Conservation (phyloP, 2,888 invertebrate genomes). For the Keiferia lycopersicella region DNA sequence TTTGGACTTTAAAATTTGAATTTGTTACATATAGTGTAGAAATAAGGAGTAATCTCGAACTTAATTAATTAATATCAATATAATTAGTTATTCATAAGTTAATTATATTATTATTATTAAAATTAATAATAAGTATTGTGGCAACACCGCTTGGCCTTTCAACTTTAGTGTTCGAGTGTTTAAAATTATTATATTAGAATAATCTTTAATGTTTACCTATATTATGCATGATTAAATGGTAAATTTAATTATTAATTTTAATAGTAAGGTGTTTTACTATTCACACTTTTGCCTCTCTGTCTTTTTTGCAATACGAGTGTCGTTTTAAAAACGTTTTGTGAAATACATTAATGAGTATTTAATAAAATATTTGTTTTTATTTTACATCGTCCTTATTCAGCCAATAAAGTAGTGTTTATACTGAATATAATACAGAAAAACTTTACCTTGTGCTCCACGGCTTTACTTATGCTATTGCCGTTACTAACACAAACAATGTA, state of each 20-base stretch:
- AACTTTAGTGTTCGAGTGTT: constrained; percentile 72
- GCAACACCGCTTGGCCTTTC: constrained; percentile 82
- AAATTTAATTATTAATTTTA: constrained; percentile 42
- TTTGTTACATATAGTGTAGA: constrained; percentile 35
- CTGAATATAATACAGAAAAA: no score
- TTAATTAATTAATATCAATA: constrained; percentile 38
- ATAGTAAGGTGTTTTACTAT: constrained; percentile 59
- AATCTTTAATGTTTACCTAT: constrained; percentile 47
- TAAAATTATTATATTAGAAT: constrained; percentile 45
- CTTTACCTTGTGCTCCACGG: no score
- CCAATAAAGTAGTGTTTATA: neutral
- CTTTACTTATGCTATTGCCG: no score
- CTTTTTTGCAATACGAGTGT: constrained; percentile 77
- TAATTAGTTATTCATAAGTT: constrained; percentile 26
- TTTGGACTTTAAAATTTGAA: constrained; percentile 37
- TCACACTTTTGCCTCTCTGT: constrained; percentile 73
- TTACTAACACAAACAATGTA: neutral
- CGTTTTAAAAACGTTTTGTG: constrained; percentile 79
- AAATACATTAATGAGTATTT: constrained; percentile 73
- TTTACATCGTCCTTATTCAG: neutral
- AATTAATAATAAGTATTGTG: constrained; percentile 55
- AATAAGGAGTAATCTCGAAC: constrained; percentile 60
- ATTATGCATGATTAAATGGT: constrained; percentile 51
- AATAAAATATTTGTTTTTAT: constrained; percentile 42
- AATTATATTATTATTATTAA: constrained; percentile 28